A percentile compares a stretch with the other conserved stretches of the same genome.
Evolutionary conservation across 1,140 invertebrate species (phyloP).

Genomic region (Saccostrea echinata): DNA sequence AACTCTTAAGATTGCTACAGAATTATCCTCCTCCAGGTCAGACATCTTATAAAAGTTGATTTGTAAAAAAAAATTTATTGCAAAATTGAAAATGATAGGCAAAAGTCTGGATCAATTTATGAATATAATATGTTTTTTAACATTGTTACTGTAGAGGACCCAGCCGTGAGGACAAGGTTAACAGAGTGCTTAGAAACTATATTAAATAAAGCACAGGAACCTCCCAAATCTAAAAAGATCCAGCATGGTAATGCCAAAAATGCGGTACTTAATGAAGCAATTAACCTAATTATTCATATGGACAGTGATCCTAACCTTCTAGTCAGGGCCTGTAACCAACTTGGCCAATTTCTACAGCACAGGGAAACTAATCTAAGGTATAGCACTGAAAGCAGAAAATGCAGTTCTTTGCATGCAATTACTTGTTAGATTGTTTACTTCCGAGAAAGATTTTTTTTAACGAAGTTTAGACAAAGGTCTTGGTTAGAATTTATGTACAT

Average conservation of each 20-base stretch:
- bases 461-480: background rate
- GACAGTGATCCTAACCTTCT: slow-evolving; percentile 98
- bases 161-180: slow-evolving; percentile 94
- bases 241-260: slow-evolving; percentile 99
- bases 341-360: slow-evolving; percentile 99
- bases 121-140: background rate
- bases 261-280: slow-evolving; percentile 99
- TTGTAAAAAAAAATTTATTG: background rate
- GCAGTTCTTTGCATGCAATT: no score
- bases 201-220: slow-evolving; percentile 99
- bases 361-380: slow-evolving; percentile 97
- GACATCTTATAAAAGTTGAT: background rate
- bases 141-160: slow-evolving; percentile 88
- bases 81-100: no score
- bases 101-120: no score
- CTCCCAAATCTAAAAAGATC: slow-evolving; percentile 99
- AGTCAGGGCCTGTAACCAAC: slow-evolving; percentile 98
- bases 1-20: slow-evolving; percentile 96
- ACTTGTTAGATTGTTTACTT: no score
- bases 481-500: background rate
- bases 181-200: slow-evolving; percentile 99
- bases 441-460: no score
- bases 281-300: slow-evolving; percentile 99
- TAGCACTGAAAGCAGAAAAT: background rate
- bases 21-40: slow-evolving; percentile 97